A percentile compares a stretch with the other conserved stretches of the same genome.
These are phyloP conservation scores for Xenus cinereus DNA, from an alignment of 2,113 vertebrate genomes.

Conservation along the genomic window DNA sequence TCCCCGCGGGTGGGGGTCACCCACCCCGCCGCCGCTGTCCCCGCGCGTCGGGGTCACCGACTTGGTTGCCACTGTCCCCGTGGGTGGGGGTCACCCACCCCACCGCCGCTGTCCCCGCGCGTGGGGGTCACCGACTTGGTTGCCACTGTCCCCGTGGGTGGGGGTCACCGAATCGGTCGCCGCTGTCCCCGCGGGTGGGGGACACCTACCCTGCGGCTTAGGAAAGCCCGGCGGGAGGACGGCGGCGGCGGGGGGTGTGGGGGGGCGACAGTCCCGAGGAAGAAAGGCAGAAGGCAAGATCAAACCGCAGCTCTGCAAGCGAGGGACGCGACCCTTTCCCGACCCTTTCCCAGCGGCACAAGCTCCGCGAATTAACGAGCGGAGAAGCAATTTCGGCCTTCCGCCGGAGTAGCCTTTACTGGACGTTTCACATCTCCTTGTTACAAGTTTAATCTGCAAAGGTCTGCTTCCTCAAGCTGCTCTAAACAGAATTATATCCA, in stretches of 20 bases:
- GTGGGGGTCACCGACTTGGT: too few species aligned
- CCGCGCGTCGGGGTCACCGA: too few species aligned
- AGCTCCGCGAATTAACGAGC: background rate
- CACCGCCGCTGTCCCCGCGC: accelerated
- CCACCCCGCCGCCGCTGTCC: accelerated
- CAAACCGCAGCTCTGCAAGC: background rate
- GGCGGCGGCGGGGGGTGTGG: too few species aligned
- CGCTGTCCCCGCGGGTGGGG: accelerated
- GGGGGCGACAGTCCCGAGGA: background rate
- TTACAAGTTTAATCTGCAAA: background rate
- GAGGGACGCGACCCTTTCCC: background rate
- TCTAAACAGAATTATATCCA: background rate
- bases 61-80: accelerated
- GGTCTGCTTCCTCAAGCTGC: background rate
- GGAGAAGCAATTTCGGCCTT: background rate
- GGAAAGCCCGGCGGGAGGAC: background rate
- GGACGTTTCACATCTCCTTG: background rate
- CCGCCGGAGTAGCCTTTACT: background rate
- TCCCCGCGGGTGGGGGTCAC: too few species aligned
- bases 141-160: too few species aligned
- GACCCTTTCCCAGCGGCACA: background rate
- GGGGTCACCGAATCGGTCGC: too few species aligned
- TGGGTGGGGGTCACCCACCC: too few species aligned
- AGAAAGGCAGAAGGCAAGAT: background rate
- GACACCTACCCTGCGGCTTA: accelerated